These are phyloP conservation scores for Cydia splendana DNA, from an alignment of 1,140 invertebrate species.

Conservation along the genomic window DNA sequence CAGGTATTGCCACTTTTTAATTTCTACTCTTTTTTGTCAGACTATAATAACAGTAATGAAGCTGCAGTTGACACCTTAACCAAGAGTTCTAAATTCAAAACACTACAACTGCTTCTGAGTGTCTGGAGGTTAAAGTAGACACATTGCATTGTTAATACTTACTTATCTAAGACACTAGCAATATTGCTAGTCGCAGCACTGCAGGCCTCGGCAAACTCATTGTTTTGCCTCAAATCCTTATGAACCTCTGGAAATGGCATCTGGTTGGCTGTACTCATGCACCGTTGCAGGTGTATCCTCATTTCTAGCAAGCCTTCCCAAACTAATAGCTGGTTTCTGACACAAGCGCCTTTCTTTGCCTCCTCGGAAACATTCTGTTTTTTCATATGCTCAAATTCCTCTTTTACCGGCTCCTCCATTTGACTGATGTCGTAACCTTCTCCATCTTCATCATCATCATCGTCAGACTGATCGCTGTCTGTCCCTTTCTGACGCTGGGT, in stretches of 20 bases:
- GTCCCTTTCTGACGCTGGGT: constrained; percentile 53
- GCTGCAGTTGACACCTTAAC: no score
- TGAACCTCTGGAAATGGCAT: constrained; percentile 85
- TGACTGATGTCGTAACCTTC: constrained; percentile 74
- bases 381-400: constrained; percentile 80
- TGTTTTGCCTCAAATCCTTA: constrained; percentile 72
- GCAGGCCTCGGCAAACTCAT: constrained; percentile 79
- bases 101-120: neutral
- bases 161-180: constrained; percentile 82
- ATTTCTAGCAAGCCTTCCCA: constrained; percentile 92
- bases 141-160: constrained; percentile 44
- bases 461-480: constrained; percentile 45
- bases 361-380: constrained; percentile 81
- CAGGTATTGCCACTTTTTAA: no score
- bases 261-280: constrained; percentile 86
- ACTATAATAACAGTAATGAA: no score
- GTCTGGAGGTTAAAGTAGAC: no score
- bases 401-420: constrained; percentile 69
- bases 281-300: constrained; percentile 92
- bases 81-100: neutral
- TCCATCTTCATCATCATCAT: constrained; percentile 59
- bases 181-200: constrained; percentile 80
- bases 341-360: constrained; percentile 87
- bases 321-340: constrained; percentile 87
- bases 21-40: no score